Conservation (phyloP, 2,888 invertebrate genomes). For the Microchrysa polita region DNA sequence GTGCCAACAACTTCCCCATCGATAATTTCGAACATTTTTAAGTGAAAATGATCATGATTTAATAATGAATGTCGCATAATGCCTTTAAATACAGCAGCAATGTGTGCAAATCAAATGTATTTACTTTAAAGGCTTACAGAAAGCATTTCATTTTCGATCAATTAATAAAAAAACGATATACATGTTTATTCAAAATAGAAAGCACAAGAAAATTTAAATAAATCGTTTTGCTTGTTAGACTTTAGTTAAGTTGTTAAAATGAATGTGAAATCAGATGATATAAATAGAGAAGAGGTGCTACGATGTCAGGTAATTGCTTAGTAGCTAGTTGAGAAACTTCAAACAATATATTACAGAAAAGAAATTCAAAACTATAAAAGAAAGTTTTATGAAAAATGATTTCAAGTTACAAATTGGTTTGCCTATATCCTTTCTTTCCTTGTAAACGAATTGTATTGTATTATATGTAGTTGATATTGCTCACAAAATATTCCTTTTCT, state of each 20-base stretch:
- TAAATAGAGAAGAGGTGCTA: constrained; percentile 37
- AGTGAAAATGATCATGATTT: not conserved
- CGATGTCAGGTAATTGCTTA: constrained; percentile 34
- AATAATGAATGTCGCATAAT: too few relatives aligned
- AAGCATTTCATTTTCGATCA: not conserved
- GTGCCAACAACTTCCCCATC: constrained; percentile 20
- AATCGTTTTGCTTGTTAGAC: constrained; percentile 7
- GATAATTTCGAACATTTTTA: not conserved
- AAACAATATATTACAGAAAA: not conserved
- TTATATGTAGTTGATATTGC: constrained; percentile 23
- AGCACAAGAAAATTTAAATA: constrained; percentile 20
- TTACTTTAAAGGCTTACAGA: not conserved
- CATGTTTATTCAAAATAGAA: too few relatives aligned
- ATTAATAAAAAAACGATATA: not conserved
- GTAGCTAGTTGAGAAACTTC: not conserved
- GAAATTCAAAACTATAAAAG: not conserved
- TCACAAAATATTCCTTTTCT: constrained; percentile 14
- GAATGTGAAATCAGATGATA: constrained; percentile 13
- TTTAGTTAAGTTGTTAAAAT: not conserved
- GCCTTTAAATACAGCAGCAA: not conserved
- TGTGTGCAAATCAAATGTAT: not conserved
- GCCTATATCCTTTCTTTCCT: not conserved
- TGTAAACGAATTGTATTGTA: not conserved
- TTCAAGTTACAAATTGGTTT: not conserved
- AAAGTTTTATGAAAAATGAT: not conserved